Evolutionary conservation across 2,888 invertebrate species (phyloP), one percentile per base, ranked within the genome.

Genomic region (Anthrax anthrax): DNA sequence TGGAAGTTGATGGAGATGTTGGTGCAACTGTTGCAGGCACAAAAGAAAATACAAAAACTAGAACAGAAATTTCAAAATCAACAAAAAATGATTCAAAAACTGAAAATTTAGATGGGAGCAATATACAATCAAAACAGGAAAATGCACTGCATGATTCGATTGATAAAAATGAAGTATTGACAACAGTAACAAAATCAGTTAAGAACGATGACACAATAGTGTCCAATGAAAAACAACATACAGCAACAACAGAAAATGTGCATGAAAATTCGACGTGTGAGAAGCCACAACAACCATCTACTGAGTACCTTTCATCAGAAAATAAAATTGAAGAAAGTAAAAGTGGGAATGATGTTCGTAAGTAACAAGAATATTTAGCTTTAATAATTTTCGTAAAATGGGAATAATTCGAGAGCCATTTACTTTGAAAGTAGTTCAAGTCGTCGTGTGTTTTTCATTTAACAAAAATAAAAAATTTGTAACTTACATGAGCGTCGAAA

Each of bases 1-100:
- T 66, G 65, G 67, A 66, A 41, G 59, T 65, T 23, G 67, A 66
- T 56, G 29, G 29, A 32, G 8, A 3, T 12, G 9, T 3, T 8
- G 9, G 12, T 12, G 29, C 9, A 12, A 12, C 29, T 3, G 29
- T 12, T 12, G 13, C 12, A 32, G 10, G 12, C 8, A 12, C 12
- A 32, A 12, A 9, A 32, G 8, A 8, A 32, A 9, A 8, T 9
- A 9, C 29, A 32, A 32, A 13, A 41, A 5, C 32, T 4, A 8
- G 8, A 32, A 23, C 39, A 16, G 2, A 47, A 46, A 43, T 14
- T 23, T 13, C 36, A 12, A 12, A 12, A 32, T 5, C 29, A 32
- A 10, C 5, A 18, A n/a, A n/a, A 23, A 36, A 34, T 29, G 23
- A 34, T 19, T 6, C 19, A n/a, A 45, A 40, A 12, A 36, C 16